These are phyloP conservation scores for Hafferia zeledoni DNA, from an alignment of 2,797 vertebrate species.

Conservation along the genomic window DNA sequence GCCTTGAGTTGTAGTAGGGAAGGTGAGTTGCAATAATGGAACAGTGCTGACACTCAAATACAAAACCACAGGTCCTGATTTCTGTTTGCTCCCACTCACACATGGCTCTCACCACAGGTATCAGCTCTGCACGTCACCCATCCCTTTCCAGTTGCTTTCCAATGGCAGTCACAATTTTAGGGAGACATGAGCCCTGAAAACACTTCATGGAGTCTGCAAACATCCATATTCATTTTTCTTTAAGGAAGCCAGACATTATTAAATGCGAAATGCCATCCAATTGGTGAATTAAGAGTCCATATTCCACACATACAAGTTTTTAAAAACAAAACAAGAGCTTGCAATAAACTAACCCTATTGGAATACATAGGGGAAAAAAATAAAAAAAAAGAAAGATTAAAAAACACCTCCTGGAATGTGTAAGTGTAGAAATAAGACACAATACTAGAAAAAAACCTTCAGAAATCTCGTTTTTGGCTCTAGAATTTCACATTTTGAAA, in stretches of 20 bases:
- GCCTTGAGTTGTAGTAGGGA: rapidly evolving
- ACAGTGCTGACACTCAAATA: rapidly evolving
- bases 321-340: neutral
- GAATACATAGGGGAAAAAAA: neutral
- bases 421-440: neutral
- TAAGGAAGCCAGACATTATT: neutral
- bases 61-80: neutral
- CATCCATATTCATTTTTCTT: neutral
- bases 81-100: neutral
- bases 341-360: neutral
- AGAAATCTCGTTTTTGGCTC: neutral
- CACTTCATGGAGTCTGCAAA: neutral
- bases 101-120: neutral
- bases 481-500: neutral
- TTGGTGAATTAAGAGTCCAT: neutral
- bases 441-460: neutral
- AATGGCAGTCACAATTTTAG: neutral
- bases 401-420: neutral
- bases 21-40: neutral
- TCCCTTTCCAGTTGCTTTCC: neutral
- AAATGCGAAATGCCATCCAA: rapidly evolving
- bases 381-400: neutral
- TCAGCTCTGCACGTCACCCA: neutral
- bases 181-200: neutral
- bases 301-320: neutral